These are phyloP conservation scores for Polypedilum pembai DNA, from an alignment of 1,140 invertebrate species.

Conservation along the genomic window DNA sequence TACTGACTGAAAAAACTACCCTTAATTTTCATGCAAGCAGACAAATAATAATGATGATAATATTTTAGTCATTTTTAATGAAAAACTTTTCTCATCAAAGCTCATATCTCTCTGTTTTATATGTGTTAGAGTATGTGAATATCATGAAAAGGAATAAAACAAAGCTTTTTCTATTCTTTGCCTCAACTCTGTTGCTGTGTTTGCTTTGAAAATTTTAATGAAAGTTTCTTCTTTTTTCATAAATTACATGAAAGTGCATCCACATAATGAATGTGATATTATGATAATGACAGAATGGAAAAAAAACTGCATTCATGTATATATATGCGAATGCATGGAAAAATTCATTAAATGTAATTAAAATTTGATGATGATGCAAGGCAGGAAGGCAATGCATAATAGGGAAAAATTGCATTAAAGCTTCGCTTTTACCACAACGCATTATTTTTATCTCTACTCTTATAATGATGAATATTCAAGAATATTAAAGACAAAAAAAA, in stretches of 20 bases:
- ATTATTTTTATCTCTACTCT: too few relatives aligned
- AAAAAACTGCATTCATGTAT: not conserved
- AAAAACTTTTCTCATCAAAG: conserved; percentile 12
- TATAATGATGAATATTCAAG: too few relatives aligned
- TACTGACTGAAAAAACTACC: too few relatives aligned
- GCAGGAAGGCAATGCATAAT: too few relatives aligned
- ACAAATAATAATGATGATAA: too few relatives aligned
- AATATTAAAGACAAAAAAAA: too few relatives aligned
- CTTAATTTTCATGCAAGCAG: too few relatives aligned
- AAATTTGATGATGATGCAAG: conserved; percentile 22
- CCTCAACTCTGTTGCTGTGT: not conserved
- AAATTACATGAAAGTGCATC: conserved; percentile 23
- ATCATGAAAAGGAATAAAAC: too few relatives aligned
- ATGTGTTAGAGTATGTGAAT: too few relatives aligned
- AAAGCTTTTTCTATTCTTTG: too few relatives aligned
- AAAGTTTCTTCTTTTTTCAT: conserved; percentile 10
- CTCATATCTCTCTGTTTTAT: not conserved
- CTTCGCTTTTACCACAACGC: too few relatives aligned
- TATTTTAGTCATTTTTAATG: not conserved
- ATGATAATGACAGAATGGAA: not conserved
- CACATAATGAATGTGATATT: conserved; percentile 7
- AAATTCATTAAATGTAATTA: conserved; percentile 23
- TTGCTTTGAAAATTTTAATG: conserved; percentile 19
- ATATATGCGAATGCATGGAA: not conserved
- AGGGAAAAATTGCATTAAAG: too few relatives aligned